Evolutionary conservation across 2,797 vertebrate species (phyloP), one percentile per base, ranked within the genome.

Genomic region (Lacerta agilis): DNA sequence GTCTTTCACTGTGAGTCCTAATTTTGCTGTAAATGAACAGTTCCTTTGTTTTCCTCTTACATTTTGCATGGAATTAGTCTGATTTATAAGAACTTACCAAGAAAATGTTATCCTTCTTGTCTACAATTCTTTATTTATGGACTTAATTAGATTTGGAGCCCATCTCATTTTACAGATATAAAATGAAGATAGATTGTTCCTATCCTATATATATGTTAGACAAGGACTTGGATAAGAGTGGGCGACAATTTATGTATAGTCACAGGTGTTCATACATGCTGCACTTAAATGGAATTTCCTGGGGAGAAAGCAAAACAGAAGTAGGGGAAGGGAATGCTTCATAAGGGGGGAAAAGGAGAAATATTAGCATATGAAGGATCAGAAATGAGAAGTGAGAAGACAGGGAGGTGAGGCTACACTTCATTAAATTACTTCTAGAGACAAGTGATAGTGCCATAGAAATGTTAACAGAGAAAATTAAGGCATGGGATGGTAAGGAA

Each of bases 131-230:
- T 58, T 79, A 58, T 58, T 43, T 64, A 45, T 75, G 29, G 72
- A 45, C 6, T 64, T 87, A 75, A 75, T 82, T 82, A 86, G 67
- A 79, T 61, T 81, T 81, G 38, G 55, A 75, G 27, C 18, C 13
- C 6, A 20, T 33, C 1, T 82, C 27, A 58, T 82, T 85, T 73
- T 38, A 58, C 43, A 87, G 43, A 29, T 81, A 45, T 6, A 64
- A 61, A 33, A 72, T 29, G 27, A 76, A 77, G 55, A 58, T n/a
- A 36, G 33, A 67, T 67, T 49, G 17, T 64, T 71, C 38, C 49
- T 17, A 41, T 38, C 33, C 25, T 72, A 9, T 43, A 43, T 15
- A 13, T 41, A 27, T 61, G 25, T 75, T 75, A 64, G 69, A 58
- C 29, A 38, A 69, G 36, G 69, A 2, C 29, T 73, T 80, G 33